Conservation (phyloP, 2,113 vertebrate species). For the Herpetotheres cachinnans region DNA sequence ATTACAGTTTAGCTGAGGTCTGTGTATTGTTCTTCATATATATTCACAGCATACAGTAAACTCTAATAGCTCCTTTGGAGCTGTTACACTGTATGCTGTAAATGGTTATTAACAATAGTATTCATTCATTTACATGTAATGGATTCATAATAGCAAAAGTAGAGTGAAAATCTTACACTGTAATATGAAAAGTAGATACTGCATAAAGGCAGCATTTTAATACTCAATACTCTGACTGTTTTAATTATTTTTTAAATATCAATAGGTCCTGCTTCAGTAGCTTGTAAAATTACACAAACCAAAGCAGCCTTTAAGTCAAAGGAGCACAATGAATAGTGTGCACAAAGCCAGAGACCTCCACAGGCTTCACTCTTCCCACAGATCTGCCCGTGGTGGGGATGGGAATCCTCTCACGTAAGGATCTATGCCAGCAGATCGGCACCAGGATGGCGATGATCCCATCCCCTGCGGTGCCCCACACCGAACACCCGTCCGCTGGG, state of each 20-base stretch:
- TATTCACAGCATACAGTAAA: slow-evolving; percentile 67
- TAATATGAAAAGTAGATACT: slow-evolving; percentile 64
- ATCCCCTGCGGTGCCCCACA: background rate
- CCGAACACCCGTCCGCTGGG: rapidly evolving
- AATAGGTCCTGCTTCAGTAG: slow-evolving; percentile 58
- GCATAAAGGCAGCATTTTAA: slow-evolving; percentile 58
- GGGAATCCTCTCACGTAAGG: background rate
- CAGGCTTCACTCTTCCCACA: background rate
- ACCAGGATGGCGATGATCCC: background rate
- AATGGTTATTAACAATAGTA: slow-evolving; percentile 67
- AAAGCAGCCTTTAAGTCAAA: slow-evolving; percentile 30
- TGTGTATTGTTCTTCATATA: slow-evolving; percentile 66
- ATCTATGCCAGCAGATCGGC: background rate
- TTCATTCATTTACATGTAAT: slow-evolving; percentile 68
- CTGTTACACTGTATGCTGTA: slow-evolving; percentile 61
- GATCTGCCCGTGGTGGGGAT: background rate
- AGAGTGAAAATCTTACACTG: slow-evolving; percentile 40
- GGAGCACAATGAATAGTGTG: background rate
- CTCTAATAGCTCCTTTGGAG: slow-evolving; percentile 66
- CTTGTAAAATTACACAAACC: slow-evolving; percentile 56
- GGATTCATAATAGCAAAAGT: slow-evolving; percentile 66
- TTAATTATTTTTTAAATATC: slow-evolving; percentile 69
- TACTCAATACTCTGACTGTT: slow-evolving; percentile 51
- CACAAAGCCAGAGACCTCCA: background rate
- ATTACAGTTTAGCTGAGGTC: slow-evolving; percentile 51